Percentiles rank a stretch among this genome's conserved stretches.
Conservation (phyloP, 2,797 vertebrate genomes). For the Pteronotus mesoamericanus region DNA sequence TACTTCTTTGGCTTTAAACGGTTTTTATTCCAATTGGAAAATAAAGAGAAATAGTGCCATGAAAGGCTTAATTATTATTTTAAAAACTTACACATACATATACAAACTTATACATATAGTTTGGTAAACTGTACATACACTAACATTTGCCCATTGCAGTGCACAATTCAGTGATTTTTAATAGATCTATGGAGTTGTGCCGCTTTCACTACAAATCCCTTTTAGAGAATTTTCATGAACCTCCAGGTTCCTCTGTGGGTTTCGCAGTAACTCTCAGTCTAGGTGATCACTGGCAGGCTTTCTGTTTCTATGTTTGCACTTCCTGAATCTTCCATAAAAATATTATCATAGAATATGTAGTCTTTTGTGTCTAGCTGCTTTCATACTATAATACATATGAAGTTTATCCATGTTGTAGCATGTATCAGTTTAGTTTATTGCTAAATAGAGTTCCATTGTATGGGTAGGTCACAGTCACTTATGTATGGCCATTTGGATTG, state of each 20-base stretch:
- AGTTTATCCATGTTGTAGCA: neutral
- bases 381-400: neutral
- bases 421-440: neutral
- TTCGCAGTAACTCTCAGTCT: neutral
- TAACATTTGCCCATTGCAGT: neutral
- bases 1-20: neutral
- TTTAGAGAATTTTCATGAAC: neutral
- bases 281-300: neutral
- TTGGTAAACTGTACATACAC: neutral
- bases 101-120: too few relatives aligned
- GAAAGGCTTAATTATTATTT: neutral
- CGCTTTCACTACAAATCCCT: neutral
- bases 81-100: neutral
- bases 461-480: neutral
- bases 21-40: neutral
- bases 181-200: neutral
- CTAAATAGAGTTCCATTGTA: neutral
- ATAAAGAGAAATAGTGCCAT: neutral
- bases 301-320: neutral
- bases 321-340: neutral
- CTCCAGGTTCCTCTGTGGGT: neutral
- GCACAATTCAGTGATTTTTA: neutral
- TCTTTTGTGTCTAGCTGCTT: neutral
- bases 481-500: neutral
- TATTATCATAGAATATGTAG: neutral